Evolutionary conservation across 2,797 vertebrate species (phyloP), one percentile per base, ranked within the genome.

Genomic region (Microctenopoma lineatum): DNA sequence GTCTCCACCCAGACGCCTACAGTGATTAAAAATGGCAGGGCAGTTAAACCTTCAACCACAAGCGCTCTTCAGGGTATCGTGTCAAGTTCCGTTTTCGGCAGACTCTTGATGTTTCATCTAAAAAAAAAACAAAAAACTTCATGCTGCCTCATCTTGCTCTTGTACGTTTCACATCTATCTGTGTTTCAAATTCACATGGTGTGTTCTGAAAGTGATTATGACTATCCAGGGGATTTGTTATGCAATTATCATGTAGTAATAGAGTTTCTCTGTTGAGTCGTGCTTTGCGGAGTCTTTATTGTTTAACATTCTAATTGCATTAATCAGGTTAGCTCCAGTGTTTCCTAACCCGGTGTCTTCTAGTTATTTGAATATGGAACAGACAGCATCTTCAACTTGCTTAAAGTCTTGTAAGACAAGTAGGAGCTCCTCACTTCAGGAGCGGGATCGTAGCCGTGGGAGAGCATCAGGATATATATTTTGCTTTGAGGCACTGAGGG

Each of bases 401-500:
- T 76, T 21, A 12, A 70, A 75, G 74, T 76, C 65, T 74, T 60
- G 57, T 62, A 53, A 70, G 73, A 74, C 81, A 69, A 79, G 69
- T 59, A 66, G 57, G 75, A 80, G 75, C 61, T 79, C 62, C 72
- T 26, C 47, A 41, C 75, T 81, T 81, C 73, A 73, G 80, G 68
- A 70, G 75, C 59, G 53, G 66, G 82, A 86, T 87, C 75, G 73
- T 58, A 70, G 69, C 66, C 82, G 64, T 15, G 1, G 75, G 83
- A 72, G 83, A 87, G 36, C 54, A 65, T 81, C 65, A 77, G 71
- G 78, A 84, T 88, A 64, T 83, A 87, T 86, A 55, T 84, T 87
- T 75, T 63, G 61, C 84, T 90, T 88, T 89, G 79, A 90, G 86
- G 83, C 84, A 85, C 79, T 32, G 65, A 79, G 80, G 80, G 70